These are phyloP conservation scores for Syngnathoides biaculeatus DNA, from an alignment of 2,113 vertebrate species.

Conservation along the genomic window DNA sequence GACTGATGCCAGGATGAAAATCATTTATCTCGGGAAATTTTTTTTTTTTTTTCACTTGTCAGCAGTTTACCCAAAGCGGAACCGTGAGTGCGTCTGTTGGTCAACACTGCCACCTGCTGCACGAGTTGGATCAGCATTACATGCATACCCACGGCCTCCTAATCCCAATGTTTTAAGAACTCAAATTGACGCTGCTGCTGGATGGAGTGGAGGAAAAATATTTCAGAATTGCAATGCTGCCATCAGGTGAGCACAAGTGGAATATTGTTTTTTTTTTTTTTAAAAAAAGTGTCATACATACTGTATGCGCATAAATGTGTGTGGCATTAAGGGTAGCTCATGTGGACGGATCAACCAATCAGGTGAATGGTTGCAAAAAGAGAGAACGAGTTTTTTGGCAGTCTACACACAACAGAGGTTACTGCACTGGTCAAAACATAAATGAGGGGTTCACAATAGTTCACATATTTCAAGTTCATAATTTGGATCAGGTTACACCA, in stretches of 20 bases:
- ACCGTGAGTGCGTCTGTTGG: slow-evolving; percentile 1
- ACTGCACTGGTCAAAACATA: not conserved
- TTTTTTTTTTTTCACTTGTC: slow-evolving; percentile 8
- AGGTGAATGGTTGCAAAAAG: not conserved
- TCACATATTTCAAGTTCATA: not conserved
- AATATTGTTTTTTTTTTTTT: too few species aligned
- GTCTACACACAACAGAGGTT: too few species aligned
- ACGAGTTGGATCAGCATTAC: not conserved
- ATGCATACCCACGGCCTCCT: too few species aligned
- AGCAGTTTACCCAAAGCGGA: slow-evolving; percentile 1
- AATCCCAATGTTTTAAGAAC: not conserved
- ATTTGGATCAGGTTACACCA: not conserved
- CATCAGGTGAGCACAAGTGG: slow-evolving; percentile 26
- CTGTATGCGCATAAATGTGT: too few species aligned
- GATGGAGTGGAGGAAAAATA: not conserved
- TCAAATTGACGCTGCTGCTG: not conserved
- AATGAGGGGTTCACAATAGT: slow-evolving; percentile 3
- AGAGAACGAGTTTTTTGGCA: too few species aligned
- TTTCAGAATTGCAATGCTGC: slow-evolving; percentile 21
- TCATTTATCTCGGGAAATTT: slow-evolving; percentile 5
- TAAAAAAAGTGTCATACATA: not conserved
- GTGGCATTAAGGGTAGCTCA: too few species aligned
- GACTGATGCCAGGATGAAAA: not conserved
- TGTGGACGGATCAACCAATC: not conserved
- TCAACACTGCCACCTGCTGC: slow-evolving; percentile 44